Percentiles rank a stretch among this genome's conserved stretches.
Conservation (phyloP, 2,113 vertebrate species). For the Glaucidium brasilianum region DNA sequence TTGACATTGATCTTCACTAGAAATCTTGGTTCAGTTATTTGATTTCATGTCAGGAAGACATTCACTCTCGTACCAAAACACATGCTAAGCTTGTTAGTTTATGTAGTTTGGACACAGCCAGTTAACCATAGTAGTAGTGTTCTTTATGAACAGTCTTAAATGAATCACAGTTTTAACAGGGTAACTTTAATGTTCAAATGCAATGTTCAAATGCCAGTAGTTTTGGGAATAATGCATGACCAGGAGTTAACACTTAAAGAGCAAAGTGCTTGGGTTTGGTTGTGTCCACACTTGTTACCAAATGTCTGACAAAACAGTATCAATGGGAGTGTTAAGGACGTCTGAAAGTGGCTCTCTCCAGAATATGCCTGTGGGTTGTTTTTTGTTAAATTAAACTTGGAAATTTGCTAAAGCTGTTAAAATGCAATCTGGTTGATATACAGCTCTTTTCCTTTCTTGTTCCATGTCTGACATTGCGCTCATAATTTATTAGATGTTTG, state of each 20-base stretch:
- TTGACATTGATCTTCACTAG: not conserved
- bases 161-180: not conserved
- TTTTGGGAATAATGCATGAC: not conserved
- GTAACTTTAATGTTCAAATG: not conserved
- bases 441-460: not conserved
- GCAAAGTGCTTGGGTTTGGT: not conserved
- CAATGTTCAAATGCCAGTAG: not conserved
- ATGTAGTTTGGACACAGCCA: not conserved
- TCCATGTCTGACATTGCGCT: rapidly evolving
- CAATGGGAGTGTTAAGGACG: not conserved
- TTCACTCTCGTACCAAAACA: not conserved
- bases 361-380: not conserved
- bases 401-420: not conserved
- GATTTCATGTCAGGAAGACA: not conserved
- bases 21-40: not conserved
- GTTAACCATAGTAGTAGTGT: not conserved
- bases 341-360: not conserved
- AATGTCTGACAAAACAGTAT: not conserved
- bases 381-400: not conserved
- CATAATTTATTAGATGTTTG: not conserved
- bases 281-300: not conserved
- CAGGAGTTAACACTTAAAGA: not conserved
- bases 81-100: not conserved
- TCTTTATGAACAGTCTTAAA: not conserved
- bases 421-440: not conserved